Evolutionary conservation across 35 echinoderm and acorn worm genomes (phyloP), one percentile per base, ranked within the genome.

Genomic region (Strongylocentrotus purpuratus): DNA sequence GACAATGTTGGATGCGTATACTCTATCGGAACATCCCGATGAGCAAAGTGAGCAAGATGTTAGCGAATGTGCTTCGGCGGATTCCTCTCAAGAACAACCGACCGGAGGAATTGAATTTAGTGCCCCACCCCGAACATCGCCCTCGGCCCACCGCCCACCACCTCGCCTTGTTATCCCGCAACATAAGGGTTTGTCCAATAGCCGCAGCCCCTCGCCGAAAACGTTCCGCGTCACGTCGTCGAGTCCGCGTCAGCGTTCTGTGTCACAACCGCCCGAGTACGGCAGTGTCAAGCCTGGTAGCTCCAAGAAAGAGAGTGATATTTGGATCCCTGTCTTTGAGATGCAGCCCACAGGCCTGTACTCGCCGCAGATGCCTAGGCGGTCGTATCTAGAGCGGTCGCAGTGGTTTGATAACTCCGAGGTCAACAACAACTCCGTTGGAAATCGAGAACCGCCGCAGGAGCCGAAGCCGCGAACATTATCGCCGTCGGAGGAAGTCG

Each of bases 291-390:
- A 93, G 46, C 33, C 91, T 13, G 45, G 46, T 48, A 47, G 48
- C 91, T 45, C 87, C 32, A 93, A 58, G 22, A 93, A 58, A 58
- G 91, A 93, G 28, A 93, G 48, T 93, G 91, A 93, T 58, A 93
- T 93, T 31, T 93, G 91, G 91, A 93, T 93, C 28, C 91, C 91
- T 46, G 91, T 93, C 18, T 93, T 93, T 58, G 91, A 93, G 31
- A 93, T 58, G 91, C 91, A 93, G 91, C 33, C 91, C 32, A 46
- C 91, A 14, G 91, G 91, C 11, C 45, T 93, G 91, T 93, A 93
- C 91, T 93, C 91, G 13, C 91, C 91, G 46, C 91, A 93, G 48
- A 93, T 93, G 91, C 91, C 91, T 32, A 33, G 91, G 91, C 91
- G 91, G 48, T 93, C 91, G 91, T 93, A 93, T 58, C 91, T 93